Evolutionary conservation across 2,888 invertebrate species (phyloP), one percentile per base, ranked within the genome.

Genomic region (Aphrophora alni): DNA sequence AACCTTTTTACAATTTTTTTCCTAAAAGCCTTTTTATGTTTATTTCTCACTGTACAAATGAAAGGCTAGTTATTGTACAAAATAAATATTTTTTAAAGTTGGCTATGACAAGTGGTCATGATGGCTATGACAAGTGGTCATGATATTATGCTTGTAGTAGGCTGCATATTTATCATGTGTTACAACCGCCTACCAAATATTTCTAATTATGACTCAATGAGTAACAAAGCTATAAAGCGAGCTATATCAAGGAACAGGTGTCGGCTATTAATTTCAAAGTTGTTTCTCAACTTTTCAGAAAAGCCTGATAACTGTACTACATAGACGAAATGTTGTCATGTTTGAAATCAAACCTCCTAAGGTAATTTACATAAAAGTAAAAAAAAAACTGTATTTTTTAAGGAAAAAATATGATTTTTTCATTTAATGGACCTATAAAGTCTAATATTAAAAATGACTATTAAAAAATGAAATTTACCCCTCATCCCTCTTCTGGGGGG

Each of bases 211-310:
- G 38, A 68, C 10, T 83, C 83, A 14, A 59, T 83, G 78, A 83
- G 84, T 17, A 84, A 84, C 78, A 75, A n/a, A 59, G 80, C 75
- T 27, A 82, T 83, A 82, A 84, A 83, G 77, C 38, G 69, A 14
- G 84, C 83, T n/a, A 84, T 84, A 75, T 81, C 83, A 21, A 77
- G 83, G 17, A 78, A 83, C 70, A 33, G 84, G 59, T 84, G 33
- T 69, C 78, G 81, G 51, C 51, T 84, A 59, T 51, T 84, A 17
- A 38, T 82, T n/a, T 82, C 82, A 38, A 84, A 84, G 81, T 33
- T 84, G 38, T 84, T 83, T 79, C 83, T 84, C 83, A 84, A 82
- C 38, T 51, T 79, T 21, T 82, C 81, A 14, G 76, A 82, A 21
- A 81, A 82, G 77, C 82, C 82, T n/a, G 24, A 33, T n/a, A 68